Base-by-base conservation (phyloP, 2,888 invertebrate species). In the Epinotia ramella region DNA sequence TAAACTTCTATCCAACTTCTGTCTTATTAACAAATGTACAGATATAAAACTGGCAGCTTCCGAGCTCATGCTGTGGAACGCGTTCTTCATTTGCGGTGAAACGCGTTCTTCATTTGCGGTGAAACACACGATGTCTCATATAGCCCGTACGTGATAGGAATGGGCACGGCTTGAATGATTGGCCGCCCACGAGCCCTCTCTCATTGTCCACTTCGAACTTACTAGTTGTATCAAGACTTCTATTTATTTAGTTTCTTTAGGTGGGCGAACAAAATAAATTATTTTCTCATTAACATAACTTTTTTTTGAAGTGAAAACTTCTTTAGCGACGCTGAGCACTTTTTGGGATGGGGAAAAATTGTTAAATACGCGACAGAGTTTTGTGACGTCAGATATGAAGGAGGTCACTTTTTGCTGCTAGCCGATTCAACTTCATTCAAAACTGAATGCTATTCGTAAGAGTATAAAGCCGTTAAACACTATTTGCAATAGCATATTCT, bases 101-200 rank as follows among this genome's bases (percentile, higher is more conserved):
- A 84, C 86, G 81, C 80, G 81, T 85, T 87, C 84, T 89, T 89
- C 87, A 89, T 90, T 89, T 88, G 86, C 80, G 84, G 86, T 82
- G 83, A 82, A 84, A 84, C 86, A 83, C 83, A 84, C 86, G 82
- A 86, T 86, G 89, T 88, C 89, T 89, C 89, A 88, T 91, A 90
- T 88, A 87, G 86, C 78, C 80, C 79, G 84, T 84, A 89, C 91
- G 92, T 92, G 92, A 87, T 82, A 75, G 70, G 90, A 90, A 89
- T 92, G 77, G 77, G 75, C 60, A 69, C n/a, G 70, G 66, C 56
- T 24, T 53, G 49, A 65, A 69, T 73, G 73, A 77, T 73, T 77
- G 73, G 73, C 68, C 68, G 73, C 69, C 77, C 68, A 77, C 73
- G 60, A 64, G 33, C 68, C 68, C 76, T 81, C 79, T 82, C 83